Evolutionary conservation across 1,140 invertebrate genomes (phyloP).

Genomic region (Parapsyche elsis): DNA sequence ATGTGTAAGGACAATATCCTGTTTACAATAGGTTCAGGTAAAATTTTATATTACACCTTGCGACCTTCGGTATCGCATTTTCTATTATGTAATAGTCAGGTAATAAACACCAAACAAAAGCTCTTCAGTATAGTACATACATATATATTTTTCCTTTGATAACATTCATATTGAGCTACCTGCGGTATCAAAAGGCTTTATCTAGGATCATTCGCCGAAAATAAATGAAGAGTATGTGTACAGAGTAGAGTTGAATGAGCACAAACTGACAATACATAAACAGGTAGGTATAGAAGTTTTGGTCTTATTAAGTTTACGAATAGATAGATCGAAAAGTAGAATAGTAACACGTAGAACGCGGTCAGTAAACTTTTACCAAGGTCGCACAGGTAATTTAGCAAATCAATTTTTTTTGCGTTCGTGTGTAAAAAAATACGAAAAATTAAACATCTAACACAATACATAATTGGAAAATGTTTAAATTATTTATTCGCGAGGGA

Average conservation of each 20-base stretch:
- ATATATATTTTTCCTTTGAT: background rate
- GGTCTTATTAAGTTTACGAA: background rate
- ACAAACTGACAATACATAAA: background rate
- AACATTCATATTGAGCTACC: background rate
- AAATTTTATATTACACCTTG: constrained; percentile 38
- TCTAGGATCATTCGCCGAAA: too few species aligned
- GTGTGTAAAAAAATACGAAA: too few species aligned
- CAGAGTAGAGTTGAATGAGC: background rate
- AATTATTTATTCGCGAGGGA: too few species aligned
- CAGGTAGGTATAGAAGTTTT: background rate
- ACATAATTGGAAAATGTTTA: too few species aligned
- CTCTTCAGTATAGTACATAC: background rate
- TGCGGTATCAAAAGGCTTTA: background rate
- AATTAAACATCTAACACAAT: too few species aligned
- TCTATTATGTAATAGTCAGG: constrained; percentile 27
- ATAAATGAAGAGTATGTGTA: background rate
- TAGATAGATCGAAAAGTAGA: background rate
- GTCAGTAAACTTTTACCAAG: background rate
- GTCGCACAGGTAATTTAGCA: background rate
- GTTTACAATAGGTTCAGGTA: constrained; percentile 32
- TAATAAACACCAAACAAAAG: background rate
- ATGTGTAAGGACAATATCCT: background rate
- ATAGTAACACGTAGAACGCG: background rate
- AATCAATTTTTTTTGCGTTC: background rate
- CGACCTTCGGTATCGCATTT: constrained; percentile 34